Conservation (phyloP, 2,113 vertebrate species). For the Bambusicola thoracicus region DNA sequence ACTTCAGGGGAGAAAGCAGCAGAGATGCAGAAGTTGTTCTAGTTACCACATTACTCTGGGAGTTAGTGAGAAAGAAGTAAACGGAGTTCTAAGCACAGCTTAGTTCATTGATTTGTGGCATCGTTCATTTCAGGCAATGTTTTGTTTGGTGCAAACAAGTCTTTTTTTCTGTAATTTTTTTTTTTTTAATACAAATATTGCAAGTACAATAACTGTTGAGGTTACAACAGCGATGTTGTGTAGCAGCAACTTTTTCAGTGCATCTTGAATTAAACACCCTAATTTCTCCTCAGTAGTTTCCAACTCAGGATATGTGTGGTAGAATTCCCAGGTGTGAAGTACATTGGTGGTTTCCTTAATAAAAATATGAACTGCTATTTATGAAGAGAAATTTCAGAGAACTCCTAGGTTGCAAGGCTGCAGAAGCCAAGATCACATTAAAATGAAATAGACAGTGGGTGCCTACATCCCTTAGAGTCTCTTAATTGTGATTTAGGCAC, state of each 20-base stretch:
- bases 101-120: not conserved
- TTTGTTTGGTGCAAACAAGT: not conserved
- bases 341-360: conserved; percentile 34
- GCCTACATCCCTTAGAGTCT: not conserved
- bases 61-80: not conserved
- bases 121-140: not conserved
- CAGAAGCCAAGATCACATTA: not conserved
- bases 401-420: not conserved
- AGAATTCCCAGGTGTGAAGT: not conserved
- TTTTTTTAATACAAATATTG: too few relatives aligned
- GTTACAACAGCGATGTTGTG: not conserved
- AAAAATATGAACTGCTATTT: conserved; percentile 18
- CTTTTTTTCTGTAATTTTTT: not conserved
- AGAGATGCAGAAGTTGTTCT: not conserved
- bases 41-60: not conserved
- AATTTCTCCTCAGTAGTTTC: conserved; percentile 18
- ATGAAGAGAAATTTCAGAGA: conserved; percentile 27
- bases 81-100: not conserved
- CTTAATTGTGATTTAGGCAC: not conserved
- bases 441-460: not conserved
- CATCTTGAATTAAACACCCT: not conserved
- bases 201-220: not conserved
- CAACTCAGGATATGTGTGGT: conserved; percentile 35
- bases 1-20: not conserved
- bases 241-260: conserved; percentile 7